These are phyloP conservation scores for Euwallacea similis DNA, from an alignment of 1,140 invertebrate genomes.

Conservation along the genomic window DNA sequence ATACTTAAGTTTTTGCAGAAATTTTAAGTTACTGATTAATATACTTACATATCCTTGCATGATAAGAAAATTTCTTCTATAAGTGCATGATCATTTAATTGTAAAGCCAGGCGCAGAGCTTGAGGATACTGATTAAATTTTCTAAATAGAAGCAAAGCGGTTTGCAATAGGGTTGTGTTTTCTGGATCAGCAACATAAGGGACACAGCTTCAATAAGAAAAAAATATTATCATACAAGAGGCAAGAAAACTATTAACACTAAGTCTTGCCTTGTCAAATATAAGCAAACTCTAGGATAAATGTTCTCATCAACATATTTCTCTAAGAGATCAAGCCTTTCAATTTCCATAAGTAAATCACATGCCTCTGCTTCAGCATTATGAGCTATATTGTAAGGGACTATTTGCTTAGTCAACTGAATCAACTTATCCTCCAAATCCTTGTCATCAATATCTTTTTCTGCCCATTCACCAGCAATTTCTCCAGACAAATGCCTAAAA, in stretches of 20 bases:
- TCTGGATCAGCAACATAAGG: constrained; percentile 98
- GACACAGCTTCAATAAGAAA: constrained; percentile 78
- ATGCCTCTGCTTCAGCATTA: constrained; percentile 99
- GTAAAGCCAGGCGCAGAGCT: constrained; percentile 91
- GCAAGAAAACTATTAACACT: neutral
- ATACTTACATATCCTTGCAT: constrained; percentile 84
- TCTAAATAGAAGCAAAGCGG: constrained; percentile 84
- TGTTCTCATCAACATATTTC: constrained; percentile 90
- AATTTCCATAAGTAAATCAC: constrained; percentile 98
- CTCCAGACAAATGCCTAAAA: constrained; percentile 82
- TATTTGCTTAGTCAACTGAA: constrained; percentile 83
- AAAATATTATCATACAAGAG: neutral
- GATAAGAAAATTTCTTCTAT: constrained; percentile 84
- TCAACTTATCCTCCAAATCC: constrained; percentile 64
- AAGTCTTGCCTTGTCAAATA: constrained; percentile 81
- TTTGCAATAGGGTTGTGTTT: constrained; percentile 85
- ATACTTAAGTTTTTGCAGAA: too few relatives aligned
- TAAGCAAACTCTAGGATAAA: constrained; percentile 91
- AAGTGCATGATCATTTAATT: constrained; percentile 85
- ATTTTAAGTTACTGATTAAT: neutral
- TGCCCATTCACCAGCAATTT: constrained; percentile 93
- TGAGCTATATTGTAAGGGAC: constrained; percentile 98
- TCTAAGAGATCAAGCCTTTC: constrained; percentile 88
- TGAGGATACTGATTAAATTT: constrained; percentile 95
- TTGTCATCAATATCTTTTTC: constrained; percentile 63